Conservation (phyloP, 1,140 invertebrate genomes). For the Halotydeus destructor region DNA sequence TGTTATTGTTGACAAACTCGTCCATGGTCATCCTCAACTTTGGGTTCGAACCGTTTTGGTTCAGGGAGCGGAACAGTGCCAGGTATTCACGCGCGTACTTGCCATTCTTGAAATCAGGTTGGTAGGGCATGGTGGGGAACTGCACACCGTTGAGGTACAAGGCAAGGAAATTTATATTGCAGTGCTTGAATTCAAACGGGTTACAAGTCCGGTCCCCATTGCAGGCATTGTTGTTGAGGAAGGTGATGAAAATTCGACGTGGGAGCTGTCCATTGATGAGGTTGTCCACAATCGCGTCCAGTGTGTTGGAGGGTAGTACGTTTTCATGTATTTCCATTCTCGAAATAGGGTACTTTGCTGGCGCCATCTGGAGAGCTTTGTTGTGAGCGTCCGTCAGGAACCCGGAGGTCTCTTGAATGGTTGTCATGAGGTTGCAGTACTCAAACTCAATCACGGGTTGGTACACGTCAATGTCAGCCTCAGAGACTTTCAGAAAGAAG, state of each 20-base stretch:
- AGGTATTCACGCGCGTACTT: background rate
- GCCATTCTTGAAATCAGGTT: conserved; percentile 7
- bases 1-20: background rate
- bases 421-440: background rate
- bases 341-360: conserved; percentile 2
- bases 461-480: background rate
- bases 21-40: background rate
- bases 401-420: background rate
- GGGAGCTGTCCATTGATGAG: background rate
- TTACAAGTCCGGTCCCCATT: conserved; percentile 5
- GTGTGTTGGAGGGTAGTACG: background rate
- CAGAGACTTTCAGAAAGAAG: background rate
- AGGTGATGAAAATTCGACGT: background rate
- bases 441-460: background rate
- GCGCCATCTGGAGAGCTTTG: background rate
- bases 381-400: background rate
- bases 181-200: conserved; percentile 1
- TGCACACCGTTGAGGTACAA: conserved; percentile 6
- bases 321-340: background rate
- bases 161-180: conserved; percentile 8
- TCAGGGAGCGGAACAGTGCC: background rate
- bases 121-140: background rate
- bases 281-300: background rate
- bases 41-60: background rate
- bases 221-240: background rate